phyloP scores from a whole-genome alignment of 2,888 invertebrate species.

The Tiphia femorata region DNA sequence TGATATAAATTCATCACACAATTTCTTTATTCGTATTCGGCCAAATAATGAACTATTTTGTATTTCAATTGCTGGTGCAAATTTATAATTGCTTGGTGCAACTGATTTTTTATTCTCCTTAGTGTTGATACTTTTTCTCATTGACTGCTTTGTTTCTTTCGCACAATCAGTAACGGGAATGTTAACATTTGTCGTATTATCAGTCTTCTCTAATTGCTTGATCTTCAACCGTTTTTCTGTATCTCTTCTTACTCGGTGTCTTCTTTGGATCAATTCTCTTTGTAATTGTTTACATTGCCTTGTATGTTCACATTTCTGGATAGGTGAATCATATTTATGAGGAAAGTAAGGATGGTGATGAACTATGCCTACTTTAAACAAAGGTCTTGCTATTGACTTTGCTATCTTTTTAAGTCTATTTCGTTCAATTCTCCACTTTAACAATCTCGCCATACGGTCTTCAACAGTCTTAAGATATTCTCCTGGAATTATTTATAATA shows the following conservation, averaged over 20 bases:
- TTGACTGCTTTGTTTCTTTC: background rate
- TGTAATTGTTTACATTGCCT: background rate
- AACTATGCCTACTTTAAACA: slow-evolving; percentile 54
- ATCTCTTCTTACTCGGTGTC: slow-evolving; percentile 53
- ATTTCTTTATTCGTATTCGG: slow-evolving; percentile 7
- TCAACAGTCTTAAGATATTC: too few species aligned
- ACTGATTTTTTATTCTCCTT: slow-evolving; percentile 64
- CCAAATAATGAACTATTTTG: slow-evolving; percentile 47
- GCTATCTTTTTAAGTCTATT: slow-evolving; percentile 41
- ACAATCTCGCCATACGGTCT: slow-evolving; percentile 30
- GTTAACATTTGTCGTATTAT: slow-evolving; percentile 39
- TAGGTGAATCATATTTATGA: too few species aligned
- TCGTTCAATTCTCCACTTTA: slow-evolving; percentile 51
- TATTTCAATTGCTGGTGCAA: slow-evolving; percentile 66
- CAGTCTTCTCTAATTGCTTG: too few species aligned
- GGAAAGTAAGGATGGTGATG: slow-evolving; percentile 57
- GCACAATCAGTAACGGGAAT: background rate
- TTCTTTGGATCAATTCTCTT: background rate
- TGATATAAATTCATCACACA: too few species aligned
- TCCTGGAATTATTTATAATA: too few species aligned
- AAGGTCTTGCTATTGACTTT: slow-evolving; percentile 45
- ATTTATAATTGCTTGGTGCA: slow-evolving; percentile 73
- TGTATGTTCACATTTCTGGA: background rate
- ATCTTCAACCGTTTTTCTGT: too few species aligned
- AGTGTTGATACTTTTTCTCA: slow-evolving; percentile 4